A percentile compares a stretch with the other conserved stretches of the same genome.
Conservation (phyloP, 2,888 invertebrate genomes). For the Lithophane ornitopus region DNA sequence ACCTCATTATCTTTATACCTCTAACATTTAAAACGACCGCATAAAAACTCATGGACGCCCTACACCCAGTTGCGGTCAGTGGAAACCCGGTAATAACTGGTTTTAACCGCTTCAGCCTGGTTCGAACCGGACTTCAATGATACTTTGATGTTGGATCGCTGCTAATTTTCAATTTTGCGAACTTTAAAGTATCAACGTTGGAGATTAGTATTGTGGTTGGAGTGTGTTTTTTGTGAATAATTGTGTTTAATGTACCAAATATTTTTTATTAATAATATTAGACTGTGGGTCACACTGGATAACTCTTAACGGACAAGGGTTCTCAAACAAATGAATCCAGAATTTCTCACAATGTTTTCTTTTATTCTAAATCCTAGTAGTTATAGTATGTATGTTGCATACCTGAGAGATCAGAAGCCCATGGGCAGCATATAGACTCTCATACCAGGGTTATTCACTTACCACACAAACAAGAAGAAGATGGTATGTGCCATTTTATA, state of each 20-base stretch:
- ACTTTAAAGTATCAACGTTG: constrained; percentile 64
- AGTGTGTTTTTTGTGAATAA: constrained; percentile 9
- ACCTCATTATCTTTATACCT: constrained; percentile 61
- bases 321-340: neutral
- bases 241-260: neutral
- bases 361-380: neutral
- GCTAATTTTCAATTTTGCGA: constrained; percentile 70
- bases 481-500: no score
- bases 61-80: constrained; percentile 66
- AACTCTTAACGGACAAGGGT: neutral
- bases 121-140: constrained; percentile 66
- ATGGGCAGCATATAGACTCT: no score
- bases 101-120: constrained; percentile 63
- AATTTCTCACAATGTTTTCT: neutral
- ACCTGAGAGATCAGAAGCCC: no score
- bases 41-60: constrained; percentile 74
- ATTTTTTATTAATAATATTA: neutral
- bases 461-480: no score
- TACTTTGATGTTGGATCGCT: constrained; percentile 73
- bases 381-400: neutral
- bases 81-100: constrained; percentile 77
- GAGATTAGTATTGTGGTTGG: constrained; percentile 49
- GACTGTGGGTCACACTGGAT: neutral
- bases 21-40: constrained; percentile 65
- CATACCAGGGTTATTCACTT: no score